Evolutionary conservation across 1,140 invertebrate genomes (phyloP).

Genomic region (Ridgeia piscesae): DNA sequence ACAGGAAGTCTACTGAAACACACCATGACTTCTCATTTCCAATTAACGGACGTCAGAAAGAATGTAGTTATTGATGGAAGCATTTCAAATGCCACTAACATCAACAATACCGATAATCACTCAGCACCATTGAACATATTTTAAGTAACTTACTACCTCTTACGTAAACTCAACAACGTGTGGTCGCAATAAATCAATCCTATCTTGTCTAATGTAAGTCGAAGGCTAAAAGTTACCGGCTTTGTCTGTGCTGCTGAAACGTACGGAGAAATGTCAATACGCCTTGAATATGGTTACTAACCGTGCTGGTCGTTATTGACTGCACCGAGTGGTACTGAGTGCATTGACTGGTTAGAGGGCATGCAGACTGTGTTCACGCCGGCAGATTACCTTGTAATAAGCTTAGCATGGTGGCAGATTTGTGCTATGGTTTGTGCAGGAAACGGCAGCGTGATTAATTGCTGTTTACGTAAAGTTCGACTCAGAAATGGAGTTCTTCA

Average conservation of each 20-base stretch:
- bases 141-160: too few relatives aligned
- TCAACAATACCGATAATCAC: too few relatives aligned
- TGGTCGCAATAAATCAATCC: not conserved
- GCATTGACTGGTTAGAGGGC: not conserved
- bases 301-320: not conserved
- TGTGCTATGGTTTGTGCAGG: not conserved
- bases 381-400: not conserved
- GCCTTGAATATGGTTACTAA: not conserved
- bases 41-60: too few relatives aligned
- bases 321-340: not conserved
- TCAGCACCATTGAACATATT: too few relatives aligned
- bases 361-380: not conserved
- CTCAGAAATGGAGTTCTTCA: not conserved
- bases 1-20: too few relatives aligned
- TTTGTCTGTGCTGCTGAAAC: not conserved
- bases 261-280: not conserved
- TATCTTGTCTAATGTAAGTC: not conserved
- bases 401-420: not conserved
- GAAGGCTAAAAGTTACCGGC: not conserved
- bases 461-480: not conserved
- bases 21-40: too few relatives aligned
- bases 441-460: not conserved
- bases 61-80: too few relatives aligned
- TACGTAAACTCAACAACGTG: too few relatives aligned
- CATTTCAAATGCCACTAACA: too few relatives aligned